Conservation (phyloP, 2,888 invertebrate genomes). For the Ormyrus thymus region DNA sequence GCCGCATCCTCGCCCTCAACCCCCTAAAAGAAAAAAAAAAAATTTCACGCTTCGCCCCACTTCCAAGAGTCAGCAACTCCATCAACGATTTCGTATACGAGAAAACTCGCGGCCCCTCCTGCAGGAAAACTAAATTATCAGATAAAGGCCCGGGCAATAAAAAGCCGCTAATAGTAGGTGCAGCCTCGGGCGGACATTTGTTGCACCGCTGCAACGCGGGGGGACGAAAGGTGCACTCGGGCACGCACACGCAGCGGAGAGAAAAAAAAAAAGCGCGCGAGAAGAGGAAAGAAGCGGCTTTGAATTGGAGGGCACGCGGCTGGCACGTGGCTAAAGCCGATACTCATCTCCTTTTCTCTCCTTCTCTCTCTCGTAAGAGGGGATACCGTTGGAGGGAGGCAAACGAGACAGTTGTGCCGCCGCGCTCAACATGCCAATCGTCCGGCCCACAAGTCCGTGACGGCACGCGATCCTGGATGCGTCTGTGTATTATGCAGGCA, state of each 20-base stretch:
- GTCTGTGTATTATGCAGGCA: constrained; percentile 20
- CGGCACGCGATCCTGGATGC: constrained; percentile 59
- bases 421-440: constrained; percentile 49
- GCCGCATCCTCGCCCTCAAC: background rate
- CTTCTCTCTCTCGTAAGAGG: background rate
- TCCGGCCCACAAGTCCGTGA: constrained; percentile 59
- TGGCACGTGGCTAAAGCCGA: constrained; percentile 49
- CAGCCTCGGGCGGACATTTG: constrained; percentile 20
- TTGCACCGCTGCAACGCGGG: constrained; percentile 4
- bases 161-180: constrained; percentile 1
- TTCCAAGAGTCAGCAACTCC: background rate
- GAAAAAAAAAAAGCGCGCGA: constrained; percentile 12
- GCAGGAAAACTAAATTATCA: constrained; percentile 37
- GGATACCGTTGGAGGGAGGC: constrained; percentile 7
- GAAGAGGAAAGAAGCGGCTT: background rate
- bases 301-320: constrained; percentile 40
- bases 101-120: background rate
- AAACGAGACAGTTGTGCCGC: constrained; percentile 38
- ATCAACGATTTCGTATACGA: background rate
- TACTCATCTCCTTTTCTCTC: constrained; percentile 48
- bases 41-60: no score
- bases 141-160: constrained; percentile 16
- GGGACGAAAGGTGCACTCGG: constrained; percentile 34
- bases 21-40: no score
- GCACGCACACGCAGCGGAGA: background rate